Percentiles rank a stretch among this genome's conserved stretches.
Conservation (phyloP, 2,888 invertebrate genomes). For the Zele albiditarsus region DNA sequence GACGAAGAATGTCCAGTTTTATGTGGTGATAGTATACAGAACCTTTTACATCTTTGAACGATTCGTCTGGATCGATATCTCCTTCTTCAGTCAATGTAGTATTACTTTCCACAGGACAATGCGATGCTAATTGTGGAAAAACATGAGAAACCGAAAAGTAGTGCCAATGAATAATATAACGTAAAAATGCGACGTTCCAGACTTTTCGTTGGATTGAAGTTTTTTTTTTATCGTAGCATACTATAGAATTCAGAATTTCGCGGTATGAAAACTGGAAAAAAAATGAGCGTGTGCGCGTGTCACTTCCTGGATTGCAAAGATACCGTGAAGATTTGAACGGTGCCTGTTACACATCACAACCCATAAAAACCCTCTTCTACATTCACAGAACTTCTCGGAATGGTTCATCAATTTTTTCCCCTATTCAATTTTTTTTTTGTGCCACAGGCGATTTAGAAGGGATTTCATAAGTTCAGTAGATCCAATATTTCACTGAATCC, state of each 20-base stretch:
- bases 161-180: no score
- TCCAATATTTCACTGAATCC: neutral
- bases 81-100: no score
- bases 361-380: neutral
- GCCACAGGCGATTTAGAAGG: neutral
- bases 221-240: no score
- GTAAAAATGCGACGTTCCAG: no score
- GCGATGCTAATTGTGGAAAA: no score
- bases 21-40: no score
- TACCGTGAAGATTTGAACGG: neutral
- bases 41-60: no score
- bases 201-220: no score
- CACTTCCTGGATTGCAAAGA: conserved; percentile 29
- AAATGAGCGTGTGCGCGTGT: conserved; percentile 31
- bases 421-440: neutral
- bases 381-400: neutral
- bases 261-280: conserved; percentile 27
- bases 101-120: no score
- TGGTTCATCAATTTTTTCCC: neutral
- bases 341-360: neutral
- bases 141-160: no score
- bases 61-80: no score
- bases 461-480: neutral
- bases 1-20: no score
- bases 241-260: neutral